Evolutionary conservation across 1,140 invertebrate species (phyloP), one percentile per base, ranked within the genome.

Genomic region (Drosophila santomea): DNA sequence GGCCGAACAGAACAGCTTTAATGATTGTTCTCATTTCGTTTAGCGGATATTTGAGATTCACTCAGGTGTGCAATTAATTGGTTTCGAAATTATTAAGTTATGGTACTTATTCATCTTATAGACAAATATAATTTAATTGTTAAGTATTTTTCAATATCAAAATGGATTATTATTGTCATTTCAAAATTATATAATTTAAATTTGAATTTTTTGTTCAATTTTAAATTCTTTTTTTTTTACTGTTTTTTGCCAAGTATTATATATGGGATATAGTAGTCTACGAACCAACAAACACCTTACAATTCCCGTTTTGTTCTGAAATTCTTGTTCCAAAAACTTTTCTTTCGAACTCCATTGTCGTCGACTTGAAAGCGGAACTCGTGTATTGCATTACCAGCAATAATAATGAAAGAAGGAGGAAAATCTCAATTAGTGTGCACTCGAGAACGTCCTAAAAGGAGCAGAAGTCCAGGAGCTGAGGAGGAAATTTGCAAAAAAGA

Each of bases 401-500:
- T 28, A 12, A 51, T 41, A 66, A 67, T 44, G 45, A 61, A 64
- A 61, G 61, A 56, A 56, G 38, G 35, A 64, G 64, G 79, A 77
- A 82, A 78, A 68, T 81, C 79, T 82, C 63, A 82, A 82, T 82
- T 78, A 82, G 68, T 56, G 50, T 7, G 61, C 74, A 71, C 79
- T 74, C 61, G 44, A 72, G 44, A 62, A 43, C 10, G 38, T 23
- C 35, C 25, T 66, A 28, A 59, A 68, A 66, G 52, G 64, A 67
- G 38, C 61, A 74, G 11, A 44, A 76, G 54, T 57, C 62, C 62
- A 68, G 69, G 48, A 83, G 61, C 55, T 55, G 44, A 44, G 78
- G 38, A 48, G 80, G 69, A 83, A 83, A 84, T 84, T 83, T 75
- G 80, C 80, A 83, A 75, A 83, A 75, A 69, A 69, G 80, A 84